Conservation (phyloP, 2,797 vertebrate species). For the Bucorvus abyssinicus region DNA sequence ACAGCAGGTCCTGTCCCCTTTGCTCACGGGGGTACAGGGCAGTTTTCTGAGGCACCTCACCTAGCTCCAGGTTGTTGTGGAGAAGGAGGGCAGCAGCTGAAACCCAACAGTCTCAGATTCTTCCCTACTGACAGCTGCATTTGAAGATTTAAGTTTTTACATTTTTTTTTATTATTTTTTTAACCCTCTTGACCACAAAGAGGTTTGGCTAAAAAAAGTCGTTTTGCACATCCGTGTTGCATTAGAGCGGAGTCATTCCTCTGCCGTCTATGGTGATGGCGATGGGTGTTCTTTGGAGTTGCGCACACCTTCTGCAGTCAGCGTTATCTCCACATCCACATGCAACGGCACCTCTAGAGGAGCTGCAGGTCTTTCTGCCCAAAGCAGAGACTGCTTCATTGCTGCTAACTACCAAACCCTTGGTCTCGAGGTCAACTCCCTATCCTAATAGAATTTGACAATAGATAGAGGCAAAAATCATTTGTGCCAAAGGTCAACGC, state of each 20-base stretch:
- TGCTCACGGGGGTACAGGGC: not conserved
- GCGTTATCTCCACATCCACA: not conserved
- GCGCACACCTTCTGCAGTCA: not conserved
- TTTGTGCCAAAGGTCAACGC: not conserved
- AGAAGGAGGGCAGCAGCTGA: not conserved
- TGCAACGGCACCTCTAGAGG: not conserved
- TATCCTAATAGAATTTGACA: not conserved
- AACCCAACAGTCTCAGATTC: not conserved
- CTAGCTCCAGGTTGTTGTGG: not conserved
- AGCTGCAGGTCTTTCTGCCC: not conserved
- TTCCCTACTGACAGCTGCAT: not conserved
- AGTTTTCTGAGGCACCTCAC: not conserved
- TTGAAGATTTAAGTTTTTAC: not conserved
- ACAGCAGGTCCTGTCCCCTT: not conserved
- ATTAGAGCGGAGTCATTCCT: not conserved
- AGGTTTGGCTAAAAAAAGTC: not conserved
- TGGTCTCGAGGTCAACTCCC: not conserved
- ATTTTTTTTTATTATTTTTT: not conserved
- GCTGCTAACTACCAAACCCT: not conserved
- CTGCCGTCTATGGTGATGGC: not conserved
- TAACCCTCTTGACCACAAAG: not conserved
- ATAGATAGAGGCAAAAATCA: not conserved
- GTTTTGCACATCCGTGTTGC: not conserved
- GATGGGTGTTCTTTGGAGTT: not conserved
- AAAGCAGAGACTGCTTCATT: not conserved